These are phyloP conservation scores for Pachliopta kotzebuea DNA, from an alignment of 2,888 invertebrate genomes.

Conservation along the genomic window DNA sequence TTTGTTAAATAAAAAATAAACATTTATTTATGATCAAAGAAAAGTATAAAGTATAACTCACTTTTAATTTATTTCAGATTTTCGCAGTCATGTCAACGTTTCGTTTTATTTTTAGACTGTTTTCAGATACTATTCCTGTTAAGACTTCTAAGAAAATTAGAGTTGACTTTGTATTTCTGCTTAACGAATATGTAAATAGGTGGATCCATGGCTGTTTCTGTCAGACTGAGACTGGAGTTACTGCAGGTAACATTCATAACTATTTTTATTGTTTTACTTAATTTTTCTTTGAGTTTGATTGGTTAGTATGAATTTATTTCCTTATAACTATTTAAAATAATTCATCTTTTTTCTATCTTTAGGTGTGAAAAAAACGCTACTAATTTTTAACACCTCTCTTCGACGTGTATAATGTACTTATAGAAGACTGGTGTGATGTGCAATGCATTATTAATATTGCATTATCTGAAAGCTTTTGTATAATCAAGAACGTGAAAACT, in stretches of 20 bases:
- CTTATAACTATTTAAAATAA: too few relatives aligned
- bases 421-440: not conserved
- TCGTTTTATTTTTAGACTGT: not conserved
- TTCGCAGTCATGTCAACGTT: not conserved
- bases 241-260: too few relatives aligned
- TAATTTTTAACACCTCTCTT: not conserved
- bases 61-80: not conserved
- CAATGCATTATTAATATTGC: not conserved
- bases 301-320: too few relatives aligned
- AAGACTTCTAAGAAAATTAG: not conserved
- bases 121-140: not conserved
- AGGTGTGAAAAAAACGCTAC: not conserved
- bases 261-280: too few relatives aligned
- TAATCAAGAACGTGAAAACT: not conserved
- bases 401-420: not conserved
- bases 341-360: not conserved
- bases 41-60: constrained; percentile 8
- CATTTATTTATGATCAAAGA: constrained; percentile 48
- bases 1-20: constrained; percentile 54
- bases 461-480: not conserved
- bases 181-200: not conserved
- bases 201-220: too few relatives aligned
- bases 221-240: too few relatives aligned
- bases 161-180: not conserved
- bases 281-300: too few relatives aligned